These are phyloP conservation scores for Vireo altiloquus DNA, from an alignment of 2,113 vertebrate genomes.

Conservation along the genomic window DNA sequence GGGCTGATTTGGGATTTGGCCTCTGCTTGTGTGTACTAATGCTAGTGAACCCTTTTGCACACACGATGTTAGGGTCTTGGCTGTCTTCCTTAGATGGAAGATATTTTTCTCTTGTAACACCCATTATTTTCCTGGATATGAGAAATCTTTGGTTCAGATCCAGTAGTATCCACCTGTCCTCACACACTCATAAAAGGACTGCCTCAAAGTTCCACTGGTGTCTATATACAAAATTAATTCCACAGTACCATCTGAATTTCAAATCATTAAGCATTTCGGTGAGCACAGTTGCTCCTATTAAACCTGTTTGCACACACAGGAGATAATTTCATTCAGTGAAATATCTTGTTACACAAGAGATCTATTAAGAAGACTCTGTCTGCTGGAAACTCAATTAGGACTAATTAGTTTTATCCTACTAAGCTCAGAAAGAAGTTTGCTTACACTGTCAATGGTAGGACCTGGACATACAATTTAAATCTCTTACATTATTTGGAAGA, in stretches of 20 bases:
- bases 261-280: not conserved
- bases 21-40: not conserved
- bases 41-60: not conserved
- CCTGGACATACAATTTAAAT: not conserved
- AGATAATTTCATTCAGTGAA: not conserved
- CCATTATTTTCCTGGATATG: not conserved
- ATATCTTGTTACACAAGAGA: not conserved
- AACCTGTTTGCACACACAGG: not conserved
- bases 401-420: slow-evolving; percentile 17
- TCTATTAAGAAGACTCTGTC: not conserved
- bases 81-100: not conserved
- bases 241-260: not conserved
- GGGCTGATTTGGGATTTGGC: not conserved
- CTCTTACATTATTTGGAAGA: not conserved
- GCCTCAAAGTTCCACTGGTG: not conserved
- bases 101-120: not conserved
- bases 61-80: not conserved
- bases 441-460: not conserved
- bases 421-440: not conserved
- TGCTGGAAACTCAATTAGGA: not conserved
- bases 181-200: not conserved
- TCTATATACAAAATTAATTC: not conserved
- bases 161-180: not conserved
- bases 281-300: not conserved
- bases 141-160: not conserved